These are phyloP conservation scores for Trissolcus brochymenae DNA, from an alignment of 2,888 invertebrate genomes.

Conservation along the genomic window DNA sequence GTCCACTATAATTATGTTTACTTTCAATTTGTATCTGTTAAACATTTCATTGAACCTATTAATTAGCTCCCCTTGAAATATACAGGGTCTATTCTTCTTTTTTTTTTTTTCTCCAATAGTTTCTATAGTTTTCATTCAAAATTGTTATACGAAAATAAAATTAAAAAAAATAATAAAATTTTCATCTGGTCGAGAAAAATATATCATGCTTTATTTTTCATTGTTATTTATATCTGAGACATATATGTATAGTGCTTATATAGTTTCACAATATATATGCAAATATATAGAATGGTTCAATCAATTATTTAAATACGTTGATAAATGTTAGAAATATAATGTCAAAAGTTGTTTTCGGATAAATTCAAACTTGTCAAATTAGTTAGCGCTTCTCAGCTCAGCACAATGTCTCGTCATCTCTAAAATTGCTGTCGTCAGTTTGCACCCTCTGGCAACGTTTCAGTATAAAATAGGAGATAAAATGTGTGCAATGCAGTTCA, in stretches of 20 bases:
- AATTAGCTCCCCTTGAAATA: not conserved
- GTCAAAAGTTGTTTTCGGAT: constrained; percentile 66
- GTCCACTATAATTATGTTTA: not conserved
- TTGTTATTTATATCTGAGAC: too few species aligned
- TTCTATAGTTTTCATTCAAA: not conserved
- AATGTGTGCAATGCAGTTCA: not conserved
- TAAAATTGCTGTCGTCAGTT: too few species aligned
- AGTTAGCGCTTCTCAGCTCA: too few species aligned
- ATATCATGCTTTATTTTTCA: too few species aligned
- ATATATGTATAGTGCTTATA: constrained; percentile 12
- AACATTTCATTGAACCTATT: not conserved
- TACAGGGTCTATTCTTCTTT: not conserved
- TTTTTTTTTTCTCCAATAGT: not conserved
- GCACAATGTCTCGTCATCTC: too few species aligned
- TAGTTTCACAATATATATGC: too few species aligned
- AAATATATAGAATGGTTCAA: too few species aligned
- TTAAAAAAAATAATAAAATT: too few species aligned
- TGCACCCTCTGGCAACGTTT: too few species aligned
- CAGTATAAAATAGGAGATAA: constrained; percentile 15
- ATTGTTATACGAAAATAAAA: not conserved
- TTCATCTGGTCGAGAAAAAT: too few species aligned
- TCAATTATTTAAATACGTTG: constrained; percentile 60
- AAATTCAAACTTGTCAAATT: constrained; percentile 38
- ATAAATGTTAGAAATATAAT: constrained; percentile 74
- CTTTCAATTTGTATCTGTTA: not conserved